Percentiles rank a stretch among this genome's conserved stretches.
These are phyloP conservation scores for Halictus quadricinctus DNA, from an alignment of 2,888 invertebrate species.

Conservation along the genomic window DNA sequence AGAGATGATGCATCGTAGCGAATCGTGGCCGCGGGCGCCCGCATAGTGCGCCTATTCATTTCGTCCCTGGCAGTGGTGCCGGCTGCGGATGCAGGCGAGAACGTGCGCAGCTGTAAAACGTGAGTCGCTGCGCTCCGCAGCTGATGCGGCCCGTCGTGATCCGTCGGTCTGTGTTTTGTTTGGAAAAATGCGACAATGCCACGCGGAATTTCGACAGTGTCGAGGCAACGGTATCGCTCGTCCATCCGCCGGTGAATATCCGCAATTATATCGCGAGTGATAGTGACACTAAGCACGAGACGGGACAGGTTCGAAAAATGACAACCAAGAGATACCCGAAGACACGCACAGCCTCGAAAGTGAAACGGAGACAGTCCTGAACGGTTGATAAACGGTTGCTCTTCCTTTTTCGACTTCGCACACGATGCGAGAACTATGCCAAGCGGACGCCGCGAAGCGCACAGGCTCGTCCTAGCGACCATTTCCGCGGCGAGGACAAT, in stretches of 20 bases:
- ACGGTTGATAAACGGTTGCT: conserved; percentile 1
- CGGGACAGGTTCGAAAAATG: conserved; percentile 28
- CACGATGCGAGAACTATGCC: background rate
- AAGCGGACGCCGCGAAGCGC: background rate
- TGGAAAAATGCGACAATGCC: conserved; percentile 59
- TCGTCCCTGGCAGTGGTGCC: conserved; percentile 59
- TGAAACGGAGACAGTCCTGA: conserved; percentile 33
- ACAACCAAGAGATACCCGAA: conserved; percentile 30
- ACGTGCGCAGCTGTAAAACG: conserved; percentile 75
- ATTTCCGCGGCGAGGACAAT: conserved; percentile 38
- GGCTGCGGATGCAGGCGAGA: conserved; percentile 67
- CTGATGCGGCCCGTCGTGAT: conserved; percentile 62
- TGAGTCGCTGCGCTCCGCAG: conserved; percentile 72
- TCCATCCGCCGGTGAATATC: background rate
- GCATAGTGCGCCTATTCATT: conserved; percentile 31
- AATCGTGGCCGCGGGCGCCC: conserved; percentile 36
- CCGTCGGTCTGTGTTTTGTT: conserved; percentile 57
- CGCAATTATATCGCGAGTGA: conserved; percentile 22
- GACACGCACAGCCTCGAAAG: conserved; percentile 36
- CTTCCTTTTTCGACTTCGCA: background rate
- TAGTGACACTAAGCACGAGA: background rate
- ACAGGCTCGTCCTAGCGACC: conserved; percentile 11
- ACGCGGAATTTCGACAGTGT: conserved; percentile 50
- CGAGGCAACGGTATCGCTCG: conserved; percentile 38
- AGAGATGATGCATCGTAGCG: conserved; percentile 6